A percentile compares a stretch with the other conserved stretches of the same genome.
Conservation (phyloP, 2,797 vertebrate species). For the Melopsittacus undulatus region DNA sequence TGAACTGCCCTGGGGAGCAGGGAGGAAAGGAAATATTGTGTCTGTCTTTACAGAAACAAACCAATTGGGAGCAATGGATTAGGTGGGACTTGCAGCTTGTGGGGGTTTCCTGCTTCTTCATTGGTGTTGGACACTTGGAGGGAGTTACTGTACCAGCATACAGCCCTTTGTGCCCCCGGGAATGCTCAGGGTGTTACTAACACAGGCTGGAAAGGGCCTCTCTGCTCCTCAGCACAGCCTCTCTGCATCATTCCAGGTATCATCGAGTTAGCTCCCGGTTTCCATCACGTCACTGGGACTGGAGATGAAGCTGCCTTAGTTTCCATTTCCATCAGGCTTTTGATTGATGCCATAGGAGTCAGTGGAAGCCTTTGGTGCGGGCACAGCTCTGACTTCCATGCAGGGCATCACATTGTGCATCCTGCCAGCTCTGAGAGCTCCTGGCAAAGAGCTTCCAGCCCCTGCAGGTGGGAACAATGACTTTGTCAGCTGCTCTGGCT, state of each 20-base stretch:
- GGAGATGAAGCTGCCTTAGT: not conserved
- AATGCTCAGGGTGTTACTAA: accelerated
- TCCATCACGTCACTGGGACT: not conserved
- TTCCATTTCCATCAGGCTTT: not conserved
- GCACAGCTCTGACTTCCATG: not conserved
- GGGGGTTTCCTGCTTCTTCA: not conserved
- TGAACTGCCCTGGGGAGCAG: not conserved
- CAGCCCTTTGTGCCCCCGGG: not conserved
- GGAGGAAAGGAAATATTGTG: not conserved
- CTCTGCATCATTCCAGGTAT: not conserved
- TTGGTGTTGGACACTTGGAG: not conserved
- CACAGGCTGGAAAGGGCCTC: not conserved
- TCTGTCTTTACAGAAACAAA: constrained; percentile 9
- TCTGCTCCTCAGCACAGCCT: not conserved
- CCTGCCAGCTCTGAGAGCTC: not conserved
- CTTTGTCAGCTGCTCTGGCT: not conserved
- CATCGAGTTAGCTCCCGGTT: not conserved
- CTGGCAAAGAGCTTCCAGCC: not conserved
- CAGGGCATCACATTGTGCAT: not conserved
- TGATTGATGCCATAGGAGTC: not conserved
- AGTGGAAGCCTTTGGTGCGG: not conserved
- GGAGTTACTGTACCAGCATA: not conserved
- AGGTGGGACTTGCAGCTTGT: not conserved
- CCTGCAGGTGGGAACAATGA: not conserved
- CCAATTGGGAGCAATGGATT: not conserved